Percentiles rank a stretch among this genome's conserved stretches.
Evolutionary conservation across 2,888 invertebrate species (phyloP).

Genomic region (Pimpla rufipes): DNA sequence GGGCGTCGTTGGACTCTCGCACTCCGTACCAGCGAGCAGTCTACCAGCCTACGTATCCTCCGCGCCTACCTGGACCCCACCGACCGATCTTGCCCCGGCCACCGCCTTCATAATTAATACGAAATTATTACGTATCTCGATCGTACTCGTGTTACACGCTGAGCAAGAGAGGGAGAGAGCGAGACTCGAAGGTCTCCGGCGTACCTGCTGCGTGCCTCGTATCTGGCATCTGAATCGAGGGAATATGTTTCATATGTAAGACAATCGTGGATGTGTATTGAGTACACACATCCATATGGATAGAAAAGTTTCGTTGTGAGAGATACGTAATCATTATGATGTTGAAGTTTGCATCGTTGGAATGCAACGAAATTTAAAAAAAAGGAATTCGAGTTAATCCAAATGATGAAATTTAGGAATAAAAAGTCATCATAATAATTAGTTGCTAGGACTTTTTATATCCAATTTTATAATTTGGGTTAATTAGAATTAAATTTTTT

Average conservation of each 20-base stretch:
- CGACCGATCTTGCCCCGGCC: constrained; percentile 46
- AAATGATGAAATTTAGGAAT: too few relatives aligned
- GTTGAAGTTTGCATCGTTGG: too few relatives aligned
- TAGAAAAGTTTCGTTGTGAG: too few relatives aligned
- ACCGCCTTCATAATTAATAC: constrained; percentile 75
- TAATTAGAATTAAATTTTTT: too few relatives aligned
- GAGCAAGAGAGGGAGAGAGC: constrained; percentile 19
- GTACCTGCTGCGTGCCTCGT: constrained; percentile 25
- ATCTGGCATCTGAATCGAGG: constrained; percentile 35
- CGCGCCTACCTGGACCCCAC: constrained; percentile 55
- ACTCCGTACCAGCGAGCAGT: constrained; percentile 47
- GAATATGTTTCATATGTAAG: constrained; percentile 42
- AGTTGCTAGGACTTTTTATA: too few relatives aligned
- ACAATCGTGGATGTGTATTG: constrained; percentile 10
- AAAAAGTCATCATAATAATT: too few relatives aligned
- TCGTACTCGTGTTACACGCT: constrained; percentile 64
- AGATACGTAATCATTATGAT: too few relatives aligned
- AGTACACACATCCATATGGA: too few relatives aligned
- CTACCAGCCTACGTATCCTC: constrained; percentile 56
- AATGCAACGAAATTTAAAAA: too few relatives aligned
- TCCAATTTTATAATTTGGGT: too few relatives aligned
- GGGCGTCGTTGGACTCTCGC: constrained; percentile 71
- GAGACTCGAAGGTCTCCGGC: constrained; percentile 28
- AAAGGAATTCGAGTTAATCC: too few relatives aligned
- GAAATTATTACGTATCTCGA: constrained; percentile 75